Evolutionary conservation across 2,113 vertebrate genomes (phyloP), one percentile per base, ranked within the genome.

Genomic region (Formicarius rufipectus): DNA sequence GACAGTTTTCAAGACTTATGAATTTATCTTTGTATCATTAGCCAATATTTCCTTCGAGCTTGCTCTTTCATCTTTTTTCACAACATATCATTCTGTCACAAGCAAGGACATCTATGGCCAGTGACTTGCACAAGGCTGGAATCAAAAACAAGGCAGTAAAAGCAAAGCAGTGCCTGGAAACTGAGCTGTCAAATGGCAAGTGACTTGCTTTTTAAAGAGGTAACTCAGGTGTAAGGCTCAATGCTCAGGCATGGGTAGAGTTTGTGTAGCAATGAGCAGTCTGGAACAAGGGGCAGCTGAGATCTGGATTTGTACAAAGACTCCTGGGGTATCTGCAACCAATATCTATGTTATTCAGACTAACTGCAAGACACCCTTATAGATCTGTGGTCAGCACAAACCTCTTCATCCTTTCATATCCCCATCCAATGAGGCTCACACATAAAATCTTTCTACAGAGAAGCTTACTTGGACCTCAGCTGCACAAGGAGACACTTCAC

Each of bases 141-240:
- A 87, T 37, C 8, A 45, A 50, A 93, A 93, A 76, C n/a, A 40
- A 62, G 28, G 19, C 7, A 5, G 5, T 50, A 6, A 77, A 90
- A 78, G 7, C 23, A 80, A 84, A 83, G 8, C 25, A 68, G 12
- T 20, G 22, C 49, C 23, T 49, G 50, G 45, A 84, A 84, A 81
- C 5, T 44, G 35, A 72, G 8, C 28, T 78, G 17, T 31, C n/a
- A 67, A 78, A 52, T 37, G 24, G 2, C 17, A 87, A 47, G 16
- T 39, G 20, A 44, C 22, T 66, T 58, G 24, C 8, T 66, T 60
- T 84, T 81, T 79, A 56, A 63, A 76, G 49, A 40, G 7, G 14
- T 9, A 42, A 2, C n/a, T 10, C 8, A 30, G 7, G 10, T 22
- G 19, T 22, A 33, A 11, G 2, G 14, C 53, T 71, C 3, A 1